A percentile compares a stretch with the other conserved stretches of the same genome.
Conservation (phyloP, 1,140 invertebrate genomes). For the Bombus terrestris region DNA sequence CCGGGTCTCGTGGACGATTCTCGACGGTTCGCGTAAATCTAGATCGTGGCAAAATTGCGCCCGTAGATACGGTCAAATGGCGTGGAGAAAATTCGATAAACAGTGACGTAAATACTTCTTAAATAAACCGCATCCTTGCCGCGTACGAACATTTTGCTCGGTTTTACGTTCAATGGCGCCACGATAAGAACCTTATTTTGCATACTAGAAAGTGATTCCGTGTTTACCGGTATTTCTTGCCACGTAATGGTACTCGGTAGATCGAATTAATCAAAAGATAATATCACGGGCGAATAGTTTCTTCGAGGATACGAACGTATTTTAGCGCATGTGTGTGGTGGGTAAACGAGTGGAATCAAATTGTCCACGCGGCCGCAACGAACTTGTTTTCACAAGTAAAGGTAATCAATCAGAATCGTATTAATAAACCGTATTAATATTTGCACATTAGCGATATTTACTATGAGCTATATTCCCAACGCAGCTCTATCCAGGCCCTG, state of each 20-base stretch:
- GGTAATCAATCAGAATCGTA: constrained; percentile 2
- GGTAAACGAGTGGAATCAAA: not conserved
- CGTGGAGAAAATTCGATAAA: constrained; percentile 25
- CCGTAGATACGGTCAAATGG: constrained; percentile 1
- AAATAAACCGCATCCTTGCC: constrained; percentile 1
- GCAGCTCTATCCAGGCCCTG: too few species aligned
- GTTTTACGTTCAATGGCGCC: not conserved
- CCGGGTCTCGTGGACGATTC: not conserved
- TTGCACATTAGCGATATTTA: constrained; percentile 3
- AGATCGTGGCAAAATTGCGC: constrained; percentile 18
- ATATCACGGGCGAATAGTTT: not conserved
- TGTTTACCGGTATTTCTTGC: not conserved
- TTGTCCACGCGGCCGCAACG: not conserved
- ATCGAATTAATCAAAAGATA: not conserved
- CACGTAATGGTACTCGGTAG: not conserved
- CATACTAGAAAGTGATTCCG: not conserved
- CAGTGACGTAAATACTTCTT: not conserved
- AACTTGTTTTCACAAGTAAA: not conserved
- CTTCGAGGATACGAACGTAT: not conserved
- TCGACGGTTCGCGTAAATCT: constrained; percentile 2
- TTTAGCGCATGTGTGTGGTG: not conserved
- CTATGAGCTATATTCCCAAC: too few species aligned
- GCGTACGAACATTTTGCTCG: not conserved
- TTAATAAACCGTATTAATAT: constrained; percentile 4
- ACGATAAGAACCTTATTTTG: not conserved